Conservation (phyloP, 2,113 vertebrate species). For the Aptenodytes forsteri region DNA sequence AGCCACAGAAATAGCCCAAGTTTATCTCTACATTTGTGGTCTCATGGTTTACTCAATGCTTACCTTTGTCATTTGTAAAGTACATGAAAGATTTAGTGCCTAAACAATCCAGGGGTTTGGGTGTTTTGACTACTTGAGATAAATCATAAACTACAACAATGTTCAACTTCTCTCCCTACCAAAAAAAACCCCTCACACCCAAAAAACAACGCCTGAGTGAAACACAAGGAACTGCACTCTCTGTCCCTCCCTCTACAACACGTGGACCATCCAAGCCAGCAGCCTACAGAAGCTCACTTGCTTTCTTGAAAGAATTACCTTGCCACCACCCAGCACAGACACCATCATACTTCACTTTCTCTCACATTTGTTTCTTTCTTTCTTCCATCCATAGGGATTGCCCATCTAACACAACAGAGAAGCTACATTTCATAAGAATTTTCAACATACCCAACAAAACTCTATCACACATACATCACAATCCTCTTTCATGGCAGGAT, state of each 20-base stretch:
- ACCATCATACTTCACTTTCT: background rate
- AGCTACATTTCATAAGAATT: background rate
- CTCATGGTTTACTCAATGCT: background rate
- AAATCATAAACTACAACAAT: background rate
- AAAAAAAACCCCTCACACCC: background rate
- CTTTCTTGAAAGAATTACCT: background rate
- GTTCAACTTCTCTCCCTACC: background rate
- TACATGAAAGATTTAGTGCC: background rate
- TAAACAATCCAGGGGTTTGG: background rate
- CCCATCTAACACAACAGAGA: background rate
- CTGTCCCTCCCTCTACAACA: background rate
- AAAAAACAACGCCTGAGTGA: background rate
- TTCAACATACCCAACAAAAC: rapidly evolving
- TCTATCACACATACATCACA: rapidly evolving
- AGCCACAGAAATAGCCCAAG: background rate
- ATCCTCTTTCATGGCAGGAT: background rate
- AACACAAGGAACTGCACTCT: background rate
- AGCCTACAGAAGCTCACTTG: background rate
- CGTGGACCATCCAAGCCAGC: background rate
- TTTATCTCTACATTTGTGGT: background rate
- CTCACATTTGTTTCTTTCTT: background rate
- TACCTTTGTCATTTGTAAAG: background rate
- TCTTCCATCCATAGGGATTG: background rate
- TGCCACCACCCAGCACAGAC: background rate
- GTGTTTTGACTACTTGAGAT: background rate